Evolutionary conservation across 1,140 invertebrate species (phyloP), one percentile per base, ranked within the genome.

Genomic region (Drosophila pruinosa): DNA sequence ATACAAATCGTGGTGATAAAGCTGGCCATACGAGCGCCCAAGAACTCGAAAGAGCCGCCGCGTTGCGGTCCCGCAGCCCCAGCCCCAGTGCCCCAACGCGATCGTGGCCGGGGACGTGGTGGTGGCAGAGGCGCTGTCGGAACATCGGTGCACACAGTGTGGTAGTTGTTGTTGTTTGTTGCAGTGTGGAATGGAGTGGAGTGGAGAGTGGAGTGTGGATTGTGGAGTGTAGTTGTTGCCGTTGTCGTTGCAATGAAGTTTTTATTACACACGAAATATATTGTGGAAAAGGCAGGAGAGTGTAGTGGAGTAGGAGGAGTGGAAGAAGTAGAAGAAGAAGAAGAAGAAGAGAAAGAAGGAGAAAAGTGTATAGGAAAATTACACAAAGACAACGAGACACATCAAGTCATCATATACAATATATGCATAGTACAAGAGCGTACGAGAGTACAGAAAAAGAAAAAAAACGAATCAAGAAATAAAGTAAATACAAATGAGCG

Each of bases 1-100:
- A 90, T 90, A 90, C 89, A 89, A 90, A 90, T 89, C 72, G 89
- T 90, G 73, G 89, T 90, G 76, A 90, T 90, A 90, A 90, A 90
- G 89, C 80, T 90, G 85, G 89, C 89, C 89, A 90, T 90, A 72
- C 89, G 89, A 71, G 89, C 79, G 85, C 89, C 89, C 82, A 90
- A 90, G 78, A 90, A 89, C 78, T 90, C 89, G 81, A 90, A 90
- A 62, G 89, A 90, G 86, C 83, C 75, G 64, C 82, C 82, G 41
- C 81, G 81, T 50, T 85, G 81, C 61, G 70, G 62, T 41, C 61
- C n/a, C n/a, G n/a, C n/a, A n/a, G n/a, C n/a, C n/a, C n/a, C 45
- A 12, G 62, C 41, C 31, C 22, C 63, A 24, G 17, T 26, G 31
- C 56, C 57, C 41, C 36, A 19, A 12, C 75, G 50, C 21, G 63